These are phyloP conservation scores for Leptocoma aspasia DNA, from an alignment of 2,113 vertebrate genomes.

Conservation along the genomic window DNA sequence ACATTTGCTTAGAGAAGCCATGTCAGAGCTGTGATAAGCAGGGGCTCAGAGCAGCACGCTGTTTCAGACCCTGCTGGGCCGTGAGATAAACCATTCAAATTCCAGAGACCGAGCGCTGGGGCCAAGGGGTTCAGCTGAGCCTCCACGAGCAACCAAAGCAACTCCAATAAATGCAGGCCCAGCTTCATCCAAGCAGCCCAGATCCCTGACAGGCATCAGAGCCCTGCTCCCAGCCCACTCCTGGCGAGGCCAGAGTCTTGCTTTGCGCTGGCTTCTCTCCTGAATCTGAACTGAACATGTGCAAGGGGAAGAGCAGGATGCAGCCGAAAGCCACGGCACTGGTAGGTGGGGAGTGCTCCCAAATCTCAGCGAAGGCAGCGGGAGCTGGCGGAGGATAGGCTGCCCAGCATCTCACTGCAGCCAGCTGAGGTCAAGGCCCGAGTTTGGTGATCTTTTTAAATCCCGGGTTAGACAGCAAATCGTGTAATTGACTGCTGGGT, in stretches of 20 bases:
- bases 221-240: background rate
- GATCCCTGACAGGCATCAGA: accelerated
- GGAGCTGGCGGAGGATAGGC: background rate
- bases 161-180: background rate
- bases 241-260: accelerated
- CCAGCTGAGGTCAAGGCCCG: accelerated
- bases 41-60: constrained; percentile 45
- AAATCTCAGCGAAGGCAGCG: accelerated
- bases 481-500: background rate
- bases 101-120: constrained; percentile 47
- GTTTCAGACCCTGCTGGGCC: constrained; percentile 63
- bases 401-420: background rate
- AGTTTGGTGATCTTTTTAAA: background rate
- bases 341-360: background rate
- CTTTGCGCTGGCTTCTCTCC: background rate
- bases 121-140: background rate
- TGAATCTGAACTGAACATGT: background rate
- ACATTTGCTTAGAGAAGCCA: constrained; percentile 84
- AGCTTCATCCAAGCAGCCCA: background rate
- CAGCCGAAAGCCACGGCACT: background rate
- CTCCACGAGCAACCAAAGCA: background rate
- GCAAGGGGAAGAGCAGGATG: background rate
- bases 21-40: constrained; percentile 74
- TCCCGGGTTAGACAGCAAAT: background rate
- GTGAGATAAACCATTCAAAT: constrained; percentile 83